Base-by-base conservation (phyloP, 1,140 invertebrate genomes). In the Rhyzopertha dominica region DNA sequence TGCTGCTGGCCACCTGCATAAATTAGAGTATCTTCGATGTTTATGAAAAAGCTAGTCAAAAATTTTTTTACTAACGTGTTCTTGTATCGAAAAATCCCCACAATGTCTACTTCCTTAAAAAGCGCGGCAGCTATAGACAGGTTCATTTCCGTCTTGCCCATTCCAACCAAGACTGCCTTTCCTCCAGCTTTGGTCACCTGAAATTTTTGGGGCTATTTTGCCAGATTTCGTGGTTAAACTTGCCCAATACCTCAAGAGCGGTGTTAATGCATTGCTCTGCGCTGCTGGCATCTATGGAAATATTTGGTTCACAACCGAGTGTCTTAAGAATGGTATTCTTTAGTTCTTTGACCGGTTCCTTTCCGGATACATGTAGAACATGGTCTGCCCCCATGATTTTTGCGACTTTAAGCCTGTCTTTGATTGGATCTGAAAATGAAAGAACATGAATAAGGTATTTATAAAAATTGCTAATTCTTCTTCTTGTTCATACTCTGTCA, bases 81-180 rank as follows among this genome's bases (percentile, higher is more conserved):
- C 23, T 75, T 82, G 63, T 95, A 95, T 69, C 92, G 76, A 67
- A 96, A 95, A 24, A 90, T 79, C 29, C 92, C 92, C 53, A 79
- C 73, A 39, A 96, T 90, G 65, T 95, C 90, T 3, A 98, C 81
- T 75, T 96, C 93, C 43, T 85, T 69, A 0, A 80, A 67, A 8
- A 86, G 65, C 2, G 89, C 87, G 62, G 82, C 80, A 1, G 87
- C 77, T 31, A 96, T 66, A 5, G 93, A 91, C 24, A 96, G 42
- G 54, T 79, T 82, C 4, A 91, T 72, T 66, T 90, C 84, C 1
- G 79, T 54, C 31, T 78, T 72, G 38, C 90, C 89, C 70, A 89
- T 77, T 20, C 93, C 93, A 26, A 97, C 87, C 31, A 96, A 65
- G 28, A 93, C 82, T 5, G 83, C 76, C 35, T 76, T 73, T 41